phyloP scores from a whole-genome alignment of 2,797 vertebrate genomes.

The Hylomyscus alleni region DNA sequence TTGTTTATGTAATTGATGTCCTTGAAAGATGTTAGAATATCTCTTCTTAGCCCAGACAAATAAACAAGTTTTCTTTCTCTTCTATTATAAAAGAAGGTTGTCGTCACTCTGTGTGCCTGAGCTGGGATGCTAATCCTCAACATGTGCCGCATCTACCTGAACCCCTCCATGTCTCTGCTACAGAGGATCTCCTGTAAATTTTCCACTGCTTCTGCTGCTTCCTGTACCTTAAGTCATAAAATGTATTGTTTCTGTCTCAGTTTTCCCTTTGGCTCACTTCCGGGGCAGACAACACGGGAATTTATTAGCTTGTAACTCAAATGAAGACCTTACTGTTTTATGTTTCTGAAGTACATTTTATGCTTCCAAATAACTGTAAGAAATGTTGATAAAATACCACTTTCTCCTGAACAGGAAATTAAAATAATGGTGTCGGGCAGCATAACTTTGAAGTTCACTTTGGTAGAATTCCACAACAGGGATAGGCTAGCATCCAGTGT shows the following conservation, averaged over 20 bases:
- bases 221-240: neutral
- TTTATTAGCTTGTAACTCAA: slow-evolving; percentile 35
- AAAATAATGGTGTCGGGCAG: neutral
- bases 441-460: neutral
- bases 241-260: neutral
- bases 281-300: slow-evolving; percentile 1
- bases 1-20: neutral
- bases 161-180: neutral
- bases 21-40: neutral
- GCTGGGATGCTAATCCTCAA: neutral
- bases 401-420: slow-evolving; percentile 29
- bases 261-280: slow-evolving; percentile 1
- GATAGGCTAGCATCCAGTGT: neutral
- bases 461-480: neutral
- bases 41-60: neutral
- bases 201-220: neutral
- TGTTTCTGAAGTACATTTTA: slow-evolving; percentile 45
- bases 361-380: slow-evolving; percentile 40
- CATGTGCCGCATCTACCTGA: neutral
- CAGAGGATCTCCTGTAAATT: neutral
- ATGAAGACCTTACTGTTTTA: neutral
- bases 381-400: slow-evolving; percentile 11
- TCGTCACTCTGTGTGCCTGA: neutral
- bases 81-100: neutral
- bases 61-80: neutral